A percentile compares a stretch with the other conserved stretches of the same genome.
phyloP scores from a whole-genome alignment of 2,113 vertebrate species.

The Bujurquina vittata region DNA sequence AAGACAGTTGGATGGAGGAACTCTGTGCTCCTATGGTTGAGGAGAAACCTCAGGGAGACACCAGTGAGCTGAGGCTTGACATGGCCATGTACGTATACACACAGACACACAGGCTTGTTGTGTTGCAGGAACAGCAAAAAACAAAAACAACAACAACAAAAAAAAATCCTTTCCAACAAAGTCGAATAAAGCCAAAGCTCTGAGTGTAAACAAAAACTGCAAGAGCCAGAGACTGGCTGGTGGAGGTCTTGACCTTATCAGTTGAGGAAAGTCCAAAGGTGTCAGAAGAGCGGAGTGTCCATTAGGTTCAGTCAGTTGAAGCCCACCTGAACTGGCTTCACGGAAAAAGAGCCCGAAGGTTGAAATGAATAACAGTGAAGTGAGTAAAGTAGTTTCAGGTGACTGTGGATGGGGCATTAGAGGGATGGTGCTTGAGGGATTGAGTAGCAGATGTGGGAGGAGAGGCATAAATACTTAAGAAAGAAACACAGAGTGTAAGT shows the following conservation, averaged over 20 bases:
- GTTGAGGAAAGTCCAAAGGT: conserved; percentile 36
- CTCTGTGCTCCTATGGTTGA: conserved; percentile 34
- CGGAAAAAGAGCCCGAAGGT: conserved; percentile 28
- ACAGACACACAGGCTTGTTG: neutral
- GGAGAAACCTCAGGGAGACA: conserved; percentile 57
- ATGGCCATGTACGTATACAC: conserved; percentile 22
- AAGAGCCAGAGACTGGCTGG: conserved; percentile 26
- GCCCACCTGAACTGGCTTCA: conserved; percentile 22
- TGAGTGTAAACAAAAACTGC: conserved; percentile 62
- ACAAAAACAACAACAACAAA: neutral
- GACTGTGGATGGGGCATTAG: conserved; percentile 19
- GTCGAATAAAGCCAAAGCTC: conserved; percentile 37
- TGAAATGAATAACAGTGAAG: conserved; percentile 37
- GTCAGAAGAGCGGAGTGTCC: conserved; percentile 28
- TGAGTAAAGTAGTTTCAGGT: conserved; percentile 33
- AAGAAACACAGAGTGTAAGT: conserved; percentile 3
- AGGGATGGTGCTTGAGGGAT: conserved; percentile 5
- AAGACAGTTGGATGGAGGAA: conserved; percentile 59
- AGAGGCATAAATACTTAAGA: conserved; percentile 28
- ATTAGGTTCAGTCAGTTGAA: conserved; percentile 41
- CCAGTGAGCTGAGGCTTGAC: conserved; percentile 52
- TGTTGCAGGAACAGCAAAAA: conserved; percentile 16
- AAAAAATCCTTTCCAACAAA: conserved; percentile 10
- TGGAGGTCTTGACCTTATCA: conserved; percentile 58
- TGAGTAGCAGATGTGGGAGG: conserved; percentile 37